Base-by-base conservation (phyloP, 1,140 invertebrate species). In the Anagrus nilaparvatae region DNA sequence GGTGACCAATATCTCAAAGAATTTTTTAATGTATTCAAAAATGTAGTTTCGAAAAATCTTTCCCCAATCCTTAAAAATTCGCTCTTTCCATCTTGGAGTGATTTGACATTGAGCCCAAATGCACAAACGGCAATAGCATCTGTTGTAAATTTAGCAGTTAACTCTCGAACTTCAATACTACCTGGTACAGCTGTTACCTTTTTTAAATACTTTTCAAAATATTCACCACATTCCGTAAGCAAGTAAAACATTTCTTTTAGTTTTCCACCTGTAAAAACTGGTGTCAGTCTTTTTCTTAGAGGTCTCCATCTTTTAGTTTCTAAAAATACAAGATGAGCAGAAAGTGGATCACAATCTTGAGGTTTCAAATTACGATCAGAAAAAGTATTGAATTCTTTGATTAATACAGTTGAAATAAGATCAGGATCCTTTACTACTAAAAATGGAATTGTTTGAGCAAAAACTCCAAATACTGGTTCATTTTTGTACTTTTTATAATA, bases 101-200 rank as follows among this genome's bases (percentile, higher is more conserved):
- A 55, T 40, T 73, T 68, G 43, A 62, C 61, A 31, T 76, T 61
- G 4, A 77, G 58, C 2, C 75, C 75, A 55, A 77, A 77, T n/a
- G 70, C 73, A 37, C 67, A 71, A 1, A 61, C 62, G 0, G 65
- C 73, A 37, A 76, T 76, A 8, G 73, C 64, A 48, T 77, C 74
- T 8, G 67, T 73, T 0, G 69, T 66, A 39, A 69, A 76, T 28
- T 66, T 63, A 3, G 60, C 62, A 33, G 71, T 51, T 1, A 72
- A 25, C 45, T 69, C 63, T 54, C 71, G 63, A 16, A 72, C 59
- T 48, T 45, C 35, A 75, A 71, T 17, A 74, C 56, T 9, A 53
- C 52, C 19, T 57, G 50, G 40, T 64, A 62, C 31, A 56, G 56
- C 17, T 53, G 42, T 4, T 52, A 44, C 5, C 57, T 21, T 19